phyloP scores from a whole-genome alignment of 2,888 invertebrate species.

The Tupiocoris notatus region DNA sequence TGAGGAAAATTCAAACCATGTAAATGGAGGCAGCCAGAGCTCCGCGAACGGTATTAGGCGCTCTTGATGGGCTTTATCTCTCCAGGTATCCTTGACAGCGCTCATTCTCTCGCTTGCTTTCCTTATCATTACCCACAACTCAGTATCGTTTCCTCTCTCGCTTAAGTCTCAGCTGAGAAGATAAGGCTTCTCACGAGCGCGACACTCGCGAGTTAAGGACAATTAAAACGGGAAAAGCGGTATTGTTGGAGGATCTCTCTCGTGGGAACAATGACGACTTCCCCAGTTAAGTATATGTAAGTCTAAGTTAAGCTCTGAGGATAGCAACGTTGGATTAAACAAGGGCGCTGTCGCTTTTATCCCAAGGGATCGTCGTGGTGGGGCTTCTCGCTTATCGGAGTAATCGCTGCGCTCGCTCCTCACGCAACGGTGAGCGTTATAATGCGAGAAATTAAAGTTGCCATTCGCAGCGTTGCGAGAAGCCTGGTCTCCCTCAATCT shows the following conservation, averaged over 20 bases:
- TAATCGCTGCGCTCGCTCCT: background rate
- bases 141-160: background rate
- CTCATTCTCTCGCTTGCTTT: too few relatives aligned
- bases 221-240: background rate
- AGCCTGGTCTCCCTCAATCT: too few relatives aligned
- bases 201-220: background rate
- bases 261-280: background rate
- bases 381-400: background rate
- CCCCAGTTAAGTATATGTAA: background rate
- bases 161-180: background rate
- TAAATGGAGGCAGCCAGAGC: too few relatives aligned
- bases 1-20: too few relatives aligned
- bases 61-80: too few relatives aligned
- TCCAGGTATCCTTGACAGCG: too few relatives aligned
- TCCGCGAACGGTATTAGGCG: too few relatives aligned
- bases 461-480: background rate
- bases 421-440: background rate
- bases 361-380: background rate
- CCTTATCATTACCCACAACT: too few relatives aligned
- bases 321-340: background rate
- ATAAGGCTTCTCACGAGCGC: constrained; percentile 1
- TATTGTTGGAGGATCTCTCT: background rate
- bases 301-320: too few relatives aligned
- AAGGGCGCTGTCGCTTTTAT: background rate
- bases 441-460: background rate